A percentile compares a stretch with the other conserved stretches of the same genome.
Conservation (phyloP, 1,140 invertebrate genomes). For the Drosophila santomea region DNA sequence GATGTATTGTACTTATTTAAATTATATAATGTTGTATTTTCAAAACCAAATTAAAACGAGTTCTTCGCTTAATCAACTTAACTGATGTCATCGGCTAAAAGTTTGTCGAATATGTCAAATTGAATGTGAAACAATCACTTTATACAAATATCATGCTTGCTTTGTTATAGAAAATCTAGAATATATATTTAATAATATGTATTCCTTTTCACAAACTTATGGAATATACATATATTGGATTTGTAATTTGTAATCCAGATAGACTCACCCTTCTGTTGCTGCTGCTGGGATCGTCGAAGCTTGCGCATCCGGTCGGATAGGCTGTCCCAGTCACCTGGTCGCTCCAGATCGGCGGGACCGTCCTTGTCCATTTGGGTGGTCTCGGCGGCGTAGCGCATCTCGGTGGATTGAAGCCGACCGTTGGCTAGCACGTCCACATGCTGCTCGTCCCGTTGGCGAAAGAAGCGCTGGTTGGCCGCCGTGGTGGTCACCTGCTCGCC, state of each 20-base stretch:
- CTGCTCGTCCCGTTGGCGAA: constrained; percentile 88
- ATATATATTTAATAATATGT: too few relatives aligned
- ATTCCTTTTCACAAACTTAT: too few relatives aligned
- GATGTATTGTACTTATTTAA: neutral
- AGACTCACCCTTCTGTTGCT: constrained; percentile 84
- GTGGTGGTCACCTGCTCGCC: constrained; percentile 66
- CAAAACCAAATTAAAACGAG: neutral
- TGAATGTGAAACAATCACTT: neutral
- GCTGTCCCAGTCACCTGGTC: constrained; percentile 90
- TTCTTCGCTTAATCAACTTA: neutral
- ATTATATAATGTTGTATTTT: neutral
- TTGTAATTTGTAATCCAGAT: neutral
- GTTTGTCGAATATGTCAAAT: neutral
- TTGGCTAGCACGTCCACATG: constrained; percentile 91
- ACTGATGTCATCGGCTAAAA: constrained; percentile 1
- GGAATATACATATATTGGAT: too few relatives aligned
- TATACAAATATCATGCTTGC: too few relatives aligned
- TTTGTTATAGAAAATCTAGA: too few relatives aligned
- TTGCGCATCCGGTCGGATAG: constrained; percentile 90
- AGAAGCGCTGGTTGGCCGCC: constrained; percentile 82
- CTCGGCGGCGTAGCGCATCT: constrained; percentile 91
- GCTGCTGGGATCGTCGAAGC: constrained; percentile 86
- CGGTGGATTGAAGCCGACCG: constrained; percentile 89
- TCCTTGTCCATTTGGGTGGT: constrained; percentile 90
- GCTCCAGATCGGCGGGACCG: constrained; percentile 86